Conservation (phyloP, 2,113 vertebrate genomes). For the Telmatochromis sp. region DNA sequence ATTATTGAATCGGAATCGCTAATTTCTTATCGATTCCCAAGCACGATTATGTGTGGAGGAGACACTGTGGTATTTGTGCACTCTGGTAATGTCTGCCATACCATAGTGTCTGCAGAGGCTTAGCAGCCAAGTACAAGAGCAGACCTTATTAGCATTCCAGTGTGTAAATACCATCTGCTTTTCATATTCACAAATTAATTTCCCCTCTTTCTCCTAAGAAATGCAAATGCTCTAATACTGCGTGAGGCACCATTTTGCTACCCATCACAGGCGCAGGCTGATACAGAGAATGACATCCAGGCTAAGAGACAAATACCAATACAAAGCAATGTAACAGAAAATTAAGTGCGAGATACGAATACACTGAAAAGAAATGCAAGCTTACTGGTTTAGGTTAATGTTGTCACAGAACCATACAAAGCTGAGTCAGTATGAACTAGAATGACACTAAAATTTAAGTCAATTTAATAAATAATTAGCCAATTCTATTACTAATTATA, state of each 20-base stretch:
- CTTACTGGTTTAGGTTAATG: neutral
- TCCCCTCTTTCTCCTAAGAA: conserved; percentile 42
- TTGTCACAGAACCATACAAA: neutral
- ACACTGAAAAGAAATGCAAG: neutral
- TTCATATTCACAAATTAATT: conserved; percentile 67
- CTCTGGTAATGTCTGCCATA: neutral
- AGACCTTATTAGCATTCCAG: conserved; percentile 50
- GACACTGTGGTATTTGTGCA: neutral
- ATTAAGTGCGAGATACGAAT: neutral
- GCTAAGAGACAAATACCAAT: neutral
- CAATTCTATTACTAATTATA: neutral
- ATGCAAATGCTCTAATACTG: conserved; percentile 56
- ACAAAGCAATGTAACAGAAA: neutral
- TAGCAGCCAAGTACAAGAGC: neutral
- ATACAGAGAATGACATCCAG: neutral
- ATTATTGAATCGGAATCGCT: neutral
- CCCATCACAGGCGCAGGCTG: neutral
- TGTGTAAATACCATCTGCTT: conserved; percentile 44
- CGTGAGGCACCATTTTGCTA: neutral
- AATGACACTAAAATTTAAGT: neutral
- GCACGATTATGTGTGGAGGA: neutral
- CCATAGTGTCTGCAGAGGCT: neutral
- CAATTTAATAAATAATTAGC: neutral
- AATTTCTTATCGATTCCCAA: neutral
- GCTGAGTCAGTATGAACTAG: neutral